Evolutionary conservation across 2,888 invertebrate species (phyloP).

Genomic region (Lathronympha strigana): DNA sequence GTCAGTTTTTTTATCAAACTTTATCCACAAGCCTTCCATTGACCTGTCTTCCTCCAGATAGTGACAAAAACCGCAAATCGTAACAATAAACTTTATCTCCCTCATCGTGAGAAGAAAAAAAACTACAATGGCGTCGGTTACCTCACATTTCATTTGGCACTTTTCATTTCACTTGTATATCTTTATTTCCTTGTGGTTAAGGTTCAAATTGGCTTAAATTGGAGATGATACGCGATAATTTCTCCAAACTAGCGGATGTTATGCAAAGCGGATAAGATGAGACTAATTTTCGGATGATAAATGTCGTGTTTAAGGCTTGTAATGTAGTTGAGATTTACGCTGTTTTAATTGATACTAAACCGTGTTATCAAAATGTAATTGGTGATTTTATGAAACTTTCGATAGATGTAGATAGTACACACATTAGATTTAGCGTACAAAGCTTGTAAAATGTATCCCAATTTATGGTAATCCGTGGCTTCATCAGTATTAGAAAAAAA

Average conservation of each 20-base stretch:
- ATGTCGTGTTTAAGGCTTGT: slow-evolving; percentile 10
- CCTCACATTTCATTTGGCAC: slow-evolving; percentile 43
- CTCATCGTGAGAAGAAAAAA: slow-evolving; percentile 48
- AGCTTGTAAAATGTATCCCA: too few relatives aligned
- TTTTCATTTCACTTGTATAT: slow-evolving; percentile 41
- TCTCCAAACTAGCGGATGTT: slow-evolving; percentile 40
- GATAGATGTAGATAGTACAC: too few relatives aligned
- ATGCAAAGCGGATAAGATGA: slow-evolving; percentile 37
- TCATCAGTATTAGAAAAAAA: too few relatives aligned
- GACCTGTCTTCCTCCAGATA: slow-evolving; percentile 39
- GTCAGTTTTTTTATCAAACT: not conserved
- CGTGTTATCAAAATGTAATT: slow-evolving; percentile 4
- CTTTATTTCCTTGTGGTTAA: slow-evolving; percentile 19
- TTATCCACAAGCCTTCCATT: slow-evolving; percentile 29
- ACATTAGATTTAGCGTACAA: too few relatives aligned
- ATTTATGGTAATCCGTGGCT: too few relatives aligned
- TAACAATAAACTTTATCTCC: slow-evolving; percentile 45
- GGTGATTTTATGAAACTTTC: not conserved
- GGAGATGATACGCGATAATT: slow-evolving; percentile 37
- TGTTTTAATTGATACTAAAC: slow-evolving; percentile 6
- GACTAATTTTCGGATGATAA: slow-evolving; percentile 31
- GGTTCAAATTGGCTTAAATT: slow-evolving; percentile 22
- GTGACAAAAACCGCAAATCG: slow-evolving; percentile 38
- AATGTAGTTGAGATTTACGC: slow-evolving; percentile 22
- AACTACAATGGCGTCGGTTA: slow-evolving; percentile 45